Evolutionary conservation across 2,888 invertebrate genomes (phyloP).

Genomic region (Pherbina coryleti): DNA sequence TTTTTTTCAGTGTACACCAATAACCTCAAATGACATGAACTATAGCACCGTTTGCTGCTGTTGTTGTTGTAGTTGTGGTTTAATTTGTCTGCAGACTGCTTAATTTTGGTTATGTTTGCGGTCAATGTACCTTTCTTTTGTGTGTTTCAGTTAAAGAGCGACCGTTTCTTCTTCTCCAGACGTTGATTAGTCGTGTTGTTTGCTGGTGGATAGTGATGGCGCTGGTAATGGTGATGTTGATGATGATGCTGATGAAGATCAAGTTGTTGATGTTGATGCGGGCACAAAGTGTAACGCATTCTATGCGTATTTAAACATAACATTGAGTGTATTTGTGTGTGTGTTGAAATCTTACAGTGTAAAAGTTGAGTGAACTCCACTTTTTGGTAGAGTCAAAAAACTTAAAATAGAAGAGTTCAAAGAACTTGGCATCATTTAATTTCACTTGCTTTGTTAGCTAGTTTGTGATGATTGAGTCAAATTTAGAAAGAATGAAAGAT

Average conservation of each 20-base stretch:
- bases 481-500: too few species aligned
- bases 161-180: background rate
- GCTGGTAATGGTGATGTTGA: background rate
- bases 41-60: too few species aligned
- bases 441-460: too few species aligned
- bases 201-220: conserved; percentile 37
- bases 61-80: too few species aligned
- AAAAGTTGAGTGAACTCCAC: conserved; percentile 8
- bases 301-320: background rate
- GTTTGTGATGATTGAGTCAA: too few species aligned
- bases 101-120: conserved; percentile 32
- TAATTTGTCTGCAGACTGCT: background rate
- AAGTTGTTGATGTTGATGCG: background rate
- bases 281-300: background rate
- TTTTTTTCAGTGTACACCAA: too few species aligned
- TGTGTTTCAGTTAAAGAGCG: background rate
- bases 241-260: conserved; percentile 10
- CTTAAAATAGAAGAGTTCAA: conserved; percentile 13
- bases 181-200: background rate
- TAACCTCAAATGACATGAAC: too few species aligned
- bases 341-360: background rate
- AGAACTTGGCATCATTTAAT: too few species aligned
- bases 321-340: background rate
- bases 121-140: conserved; percentile 32
- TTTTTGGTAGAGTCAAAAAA: conserved; percentile 15